Conservation (phyloP, 1,140 invertebrate species). For the Calliopsis andreniformis region DNA sequence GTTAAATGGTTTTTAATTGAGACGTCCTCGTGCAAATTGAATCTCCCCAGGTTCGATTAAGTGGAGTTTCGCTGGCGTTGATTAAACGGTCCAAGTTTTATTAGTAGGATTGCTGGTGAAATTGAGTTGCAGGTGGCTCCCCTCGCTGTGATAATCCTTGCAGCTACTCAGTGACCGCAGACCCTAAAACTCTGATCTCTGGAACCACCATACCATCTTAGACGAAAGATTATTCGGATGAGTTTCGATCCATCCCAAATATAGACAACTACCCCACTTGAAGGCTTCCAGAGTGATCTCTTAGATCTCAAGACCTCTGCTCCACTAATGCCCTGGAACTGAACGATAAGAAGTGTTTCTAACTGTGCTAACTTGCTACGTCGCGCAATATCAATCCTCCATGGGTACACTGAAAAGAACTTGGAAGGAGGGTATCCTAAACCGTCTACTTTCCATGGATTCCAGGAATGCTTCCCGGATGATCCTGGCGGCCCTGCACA, state of each 20-base stretch:
- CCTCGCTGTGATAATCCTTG: too few species aligned
- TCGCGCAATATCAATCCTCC: neutral
- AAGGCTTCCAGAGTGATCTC: neutral
- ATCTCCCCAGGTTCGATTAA: neutral
- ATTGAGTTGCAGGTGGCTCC: neutral
- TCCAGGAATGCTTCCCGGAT: constrained; percentile 50
- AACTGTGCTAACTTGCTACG: too few species aligned
- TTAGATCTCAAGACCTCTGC: constrained; percentile 28
- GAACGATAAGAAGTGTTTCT: too few species aligned
- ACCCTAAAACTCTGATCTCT: too few species aligned
- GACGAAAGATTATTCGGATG: too few species aligned
- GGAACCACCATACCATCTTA: too few species aligned
- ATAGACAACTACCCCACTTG: neutral
- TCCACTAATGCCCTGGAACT: too few species aligned
- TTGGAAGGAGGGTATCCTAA: neutral
- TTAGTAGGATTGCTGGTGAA: neutral
- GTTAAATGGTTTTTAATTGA: too few species aligned
- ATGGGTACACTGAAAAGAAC: too few species aligned
- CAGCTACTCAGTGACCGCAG: too few species aligned
- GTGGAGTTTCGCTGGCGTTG: neutral
- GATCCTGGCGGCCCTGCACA: constrained; percentile 39
- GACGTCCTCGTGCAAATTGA: too few species aligned
- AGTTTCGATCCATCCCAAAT: too few species aligned
- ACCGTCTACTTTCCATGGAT: constrained; percentile 39
- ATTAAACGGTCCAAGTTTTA: neutral